Percentiles rank a stretch among this genome's conserved stretches.
Conservation (phyloP, 1,140 invertebrate species). For the Drosophila pseudoananassae region DNA sequence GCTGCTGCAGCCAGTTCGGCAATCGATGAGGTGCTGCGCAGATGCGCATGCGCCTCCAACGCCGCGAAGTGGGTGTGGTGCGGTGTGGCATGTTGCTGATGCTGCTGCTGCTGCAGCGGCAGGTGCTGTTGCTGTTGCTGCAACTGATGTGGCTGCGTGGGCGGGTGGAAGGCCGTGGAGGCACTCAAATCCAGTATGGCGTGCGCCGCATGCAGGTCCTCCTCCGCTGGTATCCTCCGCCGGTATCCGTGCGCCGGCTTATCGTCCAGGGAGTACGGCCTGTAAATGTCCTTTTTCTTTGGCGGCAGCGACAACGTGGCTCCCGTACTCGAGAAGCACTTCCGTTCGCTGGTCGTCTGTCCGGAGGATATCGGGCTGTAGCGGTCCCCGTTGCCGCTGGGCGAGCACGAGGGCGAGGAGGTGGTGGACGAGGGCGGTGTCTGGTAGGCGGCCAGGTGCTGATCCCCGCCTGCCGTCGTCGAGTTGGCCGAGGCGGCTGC, state of each 20-base stretch:
- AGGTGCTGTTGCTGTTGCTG: slow-evolving; percentile 62
- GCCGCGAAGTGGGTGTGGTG: slow-evolving; percentile 57
- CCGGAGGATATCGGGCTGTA: slow-evolving; percentile 65
- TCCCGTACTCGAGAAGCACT: slow-evolving; percentile 92
- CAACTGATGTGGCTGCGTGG: slow-evolving; percentile 84
- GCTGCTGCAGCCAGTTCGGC: slow-evolving; percentile 79
- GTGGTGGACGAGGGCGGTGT: slow-evolving; percentile 80
- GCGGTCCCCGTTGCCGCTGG: slow-evolving; percentile 63
- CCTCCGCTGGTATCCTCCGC: slow-evolving; percentile 88
- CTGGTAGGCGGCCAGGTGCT: slow-evolving; percentile 69
- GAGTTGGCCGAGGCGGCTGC: slow-evolving; percentile 63
- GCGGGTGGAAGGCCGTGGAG: slow-evolving; percentile 89
- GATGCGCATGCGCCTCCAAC: slow-evolving; percentile 61
- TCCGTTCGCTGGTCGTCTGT: slow-evolving; percentile 79
- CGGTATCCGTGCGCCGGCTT: slow-evolving; percentile 84
- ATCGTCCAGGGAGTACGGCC: slow-evolving; percentile 92
- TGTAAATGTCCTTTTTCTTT: slow-evolving; percentile 94
- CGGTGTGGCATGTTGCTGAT: slow-evolving; percentile 68
- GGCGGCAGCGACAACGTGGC: slow-evolving; percentile 91
- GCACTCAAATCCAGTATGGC: slow-evolving; percentile 94
- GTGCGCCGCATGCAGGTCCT: slow-evolving; percentile 93
- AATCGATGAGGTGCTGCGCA: slow-evolving; percentile 76
- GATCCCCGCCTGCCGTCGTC: slow-evolving; percentile 18
- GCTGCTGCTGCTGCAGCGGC: slow-evolving; percentile 46
- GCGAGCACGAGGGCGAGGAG: slow-evolving; percentile 76